Evolutionary conservation across 2,888 invertebrate genomes (phyloP).

Genomic region (Globia sparganii): DNA sequence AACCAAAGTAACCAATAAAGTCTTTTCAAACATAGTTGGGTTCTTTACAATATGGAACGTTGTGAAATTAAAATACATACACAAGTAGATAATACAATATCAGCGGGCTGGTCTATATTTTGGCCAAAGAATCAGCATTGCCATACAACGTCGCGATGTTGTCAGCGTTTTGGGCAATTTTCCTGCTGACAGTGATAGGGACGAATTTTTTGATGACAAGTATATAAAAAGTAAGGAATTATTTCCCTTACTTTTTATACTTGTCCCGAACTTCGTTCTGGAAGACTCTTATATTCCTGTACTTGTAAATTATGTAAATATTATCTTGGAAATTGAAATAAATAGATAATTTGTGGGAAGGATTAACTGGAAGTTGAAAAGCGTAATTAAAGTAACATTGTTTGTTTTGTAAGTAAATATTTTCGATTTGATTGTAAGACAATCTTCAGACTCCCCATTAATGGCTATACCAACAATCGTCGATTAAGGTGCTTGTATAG

Average conservation of each 20-base stretch:
- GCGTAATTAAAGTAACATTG: not conserved
- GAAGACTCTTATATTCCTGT: too few species aligned
- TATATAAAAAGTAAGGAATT: not conserved
- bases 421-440: not conserved
- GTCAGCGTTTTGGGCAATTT: not conserved
- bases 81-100: too few species aligned
- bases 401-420: conserved; percentile 7
- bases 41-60: not conserved
- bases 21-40: not conserved
- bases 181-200: not conserved
- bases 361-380: not conserved
- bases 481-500: not conserved
- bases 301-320: too few species aligned
- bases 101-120: not conserved
- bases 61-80: not conserved
- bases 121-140: not conserved
- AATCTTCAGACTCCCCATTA: not conserved
- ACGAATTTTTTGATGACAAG: not conserved
- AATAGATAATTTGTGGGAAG: not conserved
- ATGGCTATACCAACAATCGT: not conserved
- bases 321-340: too few species aligned
- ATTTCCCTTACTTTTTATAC: not conserved
- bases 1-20: conserved; percentile 1
- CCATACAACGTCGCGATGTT: not conserved
- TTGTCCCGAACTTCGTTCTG: not conserved